Base-by-base conservation (phyloP, 2,888 invertebrate genomes). In the Cremastobaeus sp. region DNA sequence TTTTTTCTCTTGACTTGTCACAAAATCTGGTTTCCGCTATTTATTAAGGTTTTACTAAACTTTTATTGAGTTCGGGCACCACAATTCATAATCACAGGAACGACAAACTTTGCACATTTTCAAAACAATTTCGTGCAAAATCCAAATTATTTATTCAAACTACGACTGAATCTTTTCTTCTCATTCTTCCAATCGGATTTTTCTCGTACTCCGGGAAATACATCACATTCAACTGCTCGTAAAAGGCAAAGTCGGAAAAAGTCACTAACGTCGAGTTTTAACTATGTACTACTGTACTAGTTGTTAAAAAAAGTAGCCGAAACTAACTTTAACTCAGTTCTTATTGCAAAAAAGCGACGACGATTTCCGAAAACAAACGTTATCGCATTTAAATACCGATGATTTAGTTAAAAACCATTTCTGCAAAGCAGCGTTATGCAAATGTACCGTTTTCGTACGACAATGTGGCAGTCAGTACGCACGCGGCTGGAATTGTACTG, bases 341-440 rank as follows among this genome's bases (percentile, higher is more conserved):
- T 60, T 62, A 28, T 18, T 18, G 48, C 52, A 25, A 12, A 5
- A 20, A 50, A 35, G 25, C 11, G 35, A 50, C 41, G 57, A 71
- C 64, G 59, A 64, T 71, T 45, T 34, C 55, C 48, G 62, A 74
- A 69, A 69, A 69, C 57, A 62, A 74, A 64, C 34, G 64, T 52
- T 74, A 50, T 57, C 68, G 64, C 64, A 74, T 69, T 74, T 69
- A 69, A 68, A 68, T 62, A 39, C 5, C 64, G 57, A 68, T 69
- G 68, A 64, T 74, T 74, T 74, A 74, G 74, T 45, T 37, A 35
- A 52, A 64, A 65, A 48, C 69, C 59, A 60, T 69, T 54, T 72
- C 50, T 47, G 50, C 71, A 37, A 45, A 60, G 60, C 55, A 72
- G 35, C 71, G 68, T 76, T 76, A 76, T 76, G 75, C 71, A 76